phyloP scores from a whole-genome alignment of 1,140 invertebrate species.

The Antheraea pernyi region DNA sequence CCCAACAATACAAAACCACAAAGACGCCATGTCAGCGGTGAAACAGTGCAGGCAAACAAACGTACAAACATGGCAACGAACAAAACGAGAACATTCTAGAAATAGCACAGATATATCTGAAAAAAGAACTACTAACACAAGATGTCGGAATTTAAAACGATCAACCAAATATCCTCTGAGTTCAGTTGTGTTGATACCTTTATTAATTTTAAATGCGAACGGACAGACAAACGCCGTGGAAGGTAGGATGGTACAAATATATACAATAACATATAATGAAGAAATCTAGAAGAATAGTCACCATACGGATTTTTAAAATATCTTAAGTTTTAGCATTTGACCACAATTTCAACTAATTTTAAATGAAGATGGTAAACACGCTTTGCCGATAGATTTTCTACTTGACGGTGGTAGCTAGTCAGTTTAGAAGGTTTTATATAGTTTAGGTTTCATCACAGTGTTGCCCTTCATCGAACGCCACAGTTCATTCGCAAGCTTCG shows the following conservation, averaged over 20 bases:
- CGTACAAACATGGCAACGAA: constrained; percentile 21
- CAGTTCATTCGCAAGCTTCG: no score
- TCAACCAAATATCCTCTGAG: constrained; percentile 47
- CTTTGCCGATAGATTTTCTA: no score
- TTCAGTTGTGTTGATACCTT: constrained; percentile 39
- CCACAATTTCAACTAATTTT: no score
- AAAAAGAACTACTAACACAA: constrained; percentile 8
- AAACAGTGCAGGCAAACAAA: constrained; percentile 28
- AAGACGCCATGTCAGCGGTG: constrained; percentile 59
- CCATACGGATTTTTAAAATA: no score
- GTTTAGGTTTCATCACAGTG: no score
- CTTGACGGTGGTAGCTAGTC: no score
- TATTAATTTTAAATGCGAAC: constrained; percentile 59
- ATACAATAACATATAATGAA: no score
- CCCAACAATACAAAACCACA: constrained; percentile 34
- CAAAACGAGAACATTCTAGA: constrained; percentile 21
- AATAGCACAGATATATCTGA: not conserved
- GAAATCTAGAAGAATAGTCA: no score
- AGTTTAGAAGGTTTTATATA: no score
- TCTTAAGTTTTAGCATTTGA: no score
- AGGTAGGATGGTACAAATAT: constrained; percentile 37
- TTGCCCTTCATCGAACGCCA: no score
- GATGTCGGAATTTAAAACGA: constrained; percentile 47
- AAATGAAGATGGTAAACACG: no score
- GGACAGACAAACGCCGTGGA: constrained; percentile 46